phyloP scores from a whole-genome alignment of 2,888 invertebrate genomes.

The Sacculina carcini region DNA sequence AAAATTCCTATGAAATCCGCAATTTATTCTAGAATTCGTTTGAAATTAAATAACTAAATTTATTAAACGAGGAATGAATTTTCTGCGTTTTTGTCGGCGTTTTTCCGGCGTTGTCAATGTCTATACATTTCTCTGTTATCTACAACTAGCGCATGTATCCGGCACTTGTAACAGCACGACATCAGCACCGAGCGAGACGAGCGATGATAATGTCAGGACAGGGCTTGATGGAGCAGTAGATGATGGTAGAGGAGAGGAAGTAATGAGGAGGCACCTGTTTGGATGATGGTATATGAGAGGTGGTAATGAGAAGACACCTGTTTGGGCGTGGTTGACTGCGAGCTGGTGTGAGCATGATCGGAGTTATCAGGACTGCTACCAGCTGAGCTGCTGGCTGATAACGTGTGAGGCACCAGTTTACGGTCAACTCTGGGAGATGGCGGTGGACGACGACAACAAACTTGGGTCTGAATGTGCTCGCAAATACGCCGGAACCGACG shows the following conservation, averaged over 20 bases:
- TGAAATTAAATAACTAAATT: too few species aligned
- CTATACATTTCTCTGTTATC: background rate
- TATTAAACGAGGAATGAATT: too few species aligned
- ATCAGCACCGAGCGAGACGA: background rate
- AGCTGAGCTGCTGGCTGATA: slow-evolving; percentile 40
- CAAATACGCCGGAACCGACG: slow-evolving; percentile 80
- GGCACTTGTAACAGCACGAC: background rate
- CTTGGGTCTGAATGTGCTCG: slow-evolving; percentile 78
- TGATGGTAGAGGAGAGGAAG: background rate
- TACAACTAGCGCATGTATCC: background rate
- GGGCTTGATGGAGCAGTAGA: background rate
- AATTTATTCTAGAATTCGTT: too few species aligned
- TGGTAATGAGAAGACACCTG: slow-evolving; percentile 13
- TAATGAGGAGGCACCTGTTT: background rate
- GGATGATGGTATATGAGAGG: background rate
- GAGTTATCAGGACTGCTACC: slow-evolving; percentile 41
- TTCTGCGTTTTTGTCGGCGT: background rate
- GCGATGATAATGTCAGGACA: background rate
- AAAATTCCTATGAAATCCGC: too few species aligned
- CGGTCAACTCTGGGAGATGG: slow-evolving; percentile 35
- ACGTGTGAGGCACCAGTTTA: slow-evolving; percentile 35
- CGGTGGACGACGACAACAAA: slow-evolving; percentile 29
- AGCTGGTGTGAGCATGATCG: slow-evolving; percentile 26
- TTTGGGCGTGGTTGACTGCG: slow-evolving; percentile 15
- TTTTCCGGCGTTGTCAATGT: background rate